Conservation (phyloP, 2,888 invertebrate genomes). For the Mythimna lalbum region DNA sequence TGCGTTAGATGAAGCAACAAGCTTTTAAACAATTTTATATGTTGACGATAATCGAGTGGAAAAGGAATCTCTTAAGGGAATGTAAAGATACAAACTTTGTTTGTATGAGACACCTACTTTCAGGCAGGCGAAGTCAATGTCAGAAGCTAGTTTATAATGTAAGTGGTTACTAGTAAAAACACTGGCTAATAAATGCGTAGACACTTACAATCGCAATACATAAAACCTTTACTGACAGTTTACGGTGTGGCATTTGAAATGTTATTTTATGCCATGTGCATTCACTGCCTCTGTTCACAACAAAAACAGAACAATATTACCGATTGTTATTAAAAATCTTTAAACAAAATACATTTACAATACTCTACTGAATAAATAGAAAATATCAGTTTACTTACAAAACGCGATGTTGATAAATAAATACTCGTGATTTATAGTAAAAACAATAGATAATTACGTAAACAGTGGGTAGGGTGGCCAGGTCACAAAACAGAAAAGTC, state of each 20-base stretch:
- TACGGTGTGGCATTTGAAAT: neutral
- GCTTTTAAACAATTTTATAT: no score
- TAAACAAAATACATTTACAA: slow-evolving; percentile 4
- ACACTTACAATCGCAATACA: neutral
- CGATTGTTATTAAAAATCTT: slow-evolving; percentile 18
- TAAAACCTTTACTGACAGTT: neutral
- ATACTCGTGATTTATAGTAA: slow-evolving; percentile 24
- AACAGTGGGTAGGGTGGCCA: neutral
- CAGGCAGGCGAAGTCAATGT: no score
- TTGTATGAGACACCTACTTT: no score
- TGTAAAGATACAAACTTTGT: no score
- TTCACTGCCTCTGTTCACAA: neutral
- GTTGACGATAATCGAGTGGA: no score
- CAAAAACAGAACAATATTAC: slow-evolving; percentile 21
- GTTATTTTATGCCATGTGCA: slow-evolving; percentile 1
- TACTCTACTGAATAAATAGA: slow-evolving; percentile 14
- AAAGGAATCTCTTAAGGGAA: no score
- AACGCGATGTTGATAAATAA: slow-evolving; percentile 26
- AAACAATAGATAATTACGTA: slow-evolving; percentile 40
- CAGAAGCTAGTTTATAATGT: no score
- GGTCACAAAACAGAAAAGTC: no score
- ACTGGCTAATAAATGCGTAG: neutral
- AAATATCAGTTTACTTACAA: slow-evolving; percentile 13
- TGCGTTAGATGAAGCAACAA: no score
- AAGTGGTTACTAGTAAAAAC: no score